Evolutionary conservation across 2,888 invertebrate genomes (phyloP).

Genomic region (Netelia virgata): DNA sequence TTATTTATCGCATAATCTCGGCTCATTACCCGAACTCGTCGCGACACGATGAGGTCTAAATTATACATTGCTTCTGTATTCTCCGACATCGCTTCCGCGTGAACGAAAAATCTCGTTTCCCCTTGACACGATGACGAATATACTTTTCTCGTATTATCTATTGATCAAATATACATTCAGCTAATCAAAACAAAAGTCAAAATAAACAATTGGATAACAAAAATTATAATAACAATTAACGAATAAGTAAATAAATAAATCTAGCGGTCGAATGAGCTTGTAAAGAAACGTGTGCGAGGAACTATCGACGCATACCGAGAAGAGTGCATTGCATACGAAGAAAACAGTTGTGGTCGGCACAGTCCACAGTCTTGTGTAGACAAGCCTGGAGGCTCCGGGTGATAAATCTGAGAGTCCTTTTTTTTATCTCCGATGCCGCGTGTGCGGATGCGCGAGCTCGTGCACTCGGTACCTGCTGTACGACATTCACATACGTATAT

Average conservation of each 20-base stretch:
- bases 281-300: neutral
- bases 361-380: constrained; percentile 24
- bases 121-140: too few species aligned
- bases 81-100: neutral
- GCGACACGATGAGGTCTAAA: neutral
- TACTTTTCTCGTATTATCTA: too few species aligned
- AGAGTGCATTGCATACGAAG: neutral
- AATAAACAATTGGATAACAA: neutral
- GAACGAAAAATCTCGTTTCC: neutral
- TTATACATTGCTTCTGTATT: neutral
- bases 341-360: constrained; percentile 38
- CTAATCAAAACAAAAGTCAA: neutral
- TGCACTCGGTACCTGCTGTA: constrained; percentile 37
- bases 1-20: constrained; percentile 35
- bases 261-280: neutral
- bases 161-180: neutral
- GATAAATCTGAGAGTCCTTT: constrained; percentile 51
- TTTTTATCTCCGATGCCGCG: constrained; percentile 19
- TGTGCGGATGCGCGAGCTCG: constrained; percentile 41
- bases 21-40: constrained; percentile 12
- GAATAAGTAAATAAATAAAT: neutral
- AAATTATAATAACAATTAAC: neutral
- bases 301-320: neutral
- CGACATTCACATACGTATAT: constrained; percentile 6
- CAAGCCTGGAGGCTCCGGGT: constrained; percentile 37